A percentile compares a stretch with the other conserved stretches of the same genome.
These are phyloP conservation scores for Chrysina gloriosa DNA, from an alignment of 2,888 invertebrate genomes.

Conservation along the genomic window DNA sequence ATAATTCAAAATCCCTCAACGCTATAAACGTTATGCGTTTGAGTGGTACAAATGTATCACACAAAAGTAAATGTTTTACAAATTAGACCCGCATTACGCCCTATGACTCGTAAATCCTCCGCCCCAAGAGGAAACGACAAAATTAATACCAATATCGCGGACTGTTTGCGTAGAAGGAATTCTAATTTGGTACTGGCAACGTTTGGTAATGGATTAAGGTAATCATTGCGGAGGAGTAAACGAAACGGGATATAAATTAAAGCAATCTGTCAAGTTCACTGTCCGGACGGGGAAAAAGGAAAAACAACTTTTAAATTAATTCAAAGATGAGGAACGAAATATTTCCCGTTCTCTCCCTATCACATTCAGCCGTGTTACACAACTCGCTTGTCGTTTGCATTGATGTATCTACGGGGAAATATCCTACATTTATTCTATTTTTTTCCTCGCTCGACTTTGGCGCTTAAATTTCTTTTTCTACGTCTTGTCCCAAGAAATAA, in stretches of 20 bases:
- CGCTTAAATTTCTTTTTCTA: too few species aligned
- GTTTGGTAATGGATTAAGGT: slow-evolving; percentile 20
- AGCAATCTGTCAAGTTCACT: slow-evolving; percentile 30
- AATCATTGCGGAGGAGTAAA: slow-evolving; percentile 7
- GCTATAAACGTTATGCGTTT: too few species aligned
- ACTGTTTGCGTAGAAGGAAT: too few species aligned
- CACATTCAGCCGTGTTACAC: slow-evolving; percentile 19
- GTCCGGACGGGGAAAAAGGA: slow-evolving; percentile 1
- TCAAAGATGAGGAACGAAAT: slow-evolving; percentile 31
- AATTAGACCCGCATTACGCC: too few species aligned
- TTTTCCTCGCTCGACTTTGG: neutral
- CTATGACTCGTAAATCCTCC: too few species aligned
- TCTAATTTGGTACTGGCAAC: too few species aligned
- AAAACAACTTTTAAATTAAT: slow-evolving; percentile 35
- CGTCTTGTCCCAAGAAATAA: too few species aligned
- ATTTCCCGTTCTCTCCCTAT: slow-evolving; percentile 8
- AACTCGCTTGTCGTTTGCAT: slow-evolving; percentile 26
- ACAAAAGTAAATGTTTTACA: too few species aligned
- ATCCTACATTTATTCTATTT: slow-evolving; percentile 17
- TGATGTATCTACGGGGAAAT: slow-evolving; percentile 25
- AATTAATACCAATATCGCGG: too few species aligned
- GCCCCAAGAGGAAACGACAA: too few species aligned
- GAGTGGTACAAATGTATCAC: too few species aligned
- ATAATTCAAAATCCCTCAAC: too few species aligned
- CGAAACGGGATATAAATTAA: slow-evolving; percentile 25